A percentile compares a stretch with the other conserved stretches of the same genome.
phyloP scores from a whole-genome alignment of 1,140 invertebrate species.

The Lasioglossum albipes region DNA sequence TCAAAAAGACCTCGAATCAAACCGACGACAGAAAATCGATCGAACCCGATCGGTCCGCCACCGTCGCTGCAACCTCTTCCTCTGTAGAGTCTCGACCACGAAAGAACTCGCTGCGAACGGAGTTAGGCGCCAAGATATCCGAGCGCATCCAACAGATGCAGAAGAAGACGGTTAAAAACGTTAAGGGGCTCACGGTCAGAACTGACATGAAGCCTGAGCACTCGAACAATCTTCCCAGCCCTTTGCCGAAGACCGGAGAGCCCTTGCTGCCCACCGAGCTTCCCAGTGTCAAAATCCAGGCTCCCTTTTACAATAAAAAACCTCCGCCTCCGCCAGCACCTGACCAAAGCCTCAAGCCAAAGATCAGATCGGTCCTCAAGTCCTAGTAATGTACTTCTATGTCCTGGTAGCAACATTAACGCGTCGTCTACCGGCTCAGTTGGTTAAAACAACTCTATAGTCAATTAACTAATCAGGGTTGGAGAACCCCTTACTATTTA shows the following conservation, averaged over 20 bases:
- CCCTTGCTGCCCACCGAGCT: slow-evolving; percentile 41
- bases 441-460: not conserved
- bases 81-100: slow-evolving; percentile 22
- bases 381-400: not conserved
- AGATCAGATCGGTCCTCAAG: slow-evolving; percentile 48
- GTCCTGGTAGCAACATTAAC: no score
- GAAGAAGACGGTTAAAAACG: slow-evolving; percentile 70
- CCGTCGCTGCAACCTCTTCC: not conserved
- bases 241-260: slow-evolving; percentile 64
- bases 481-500: no score
- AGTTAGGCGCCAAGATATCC: slow-evolving; percentile 64
- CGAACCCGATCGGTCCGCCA: not conserved
- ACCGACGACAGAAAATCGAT: not conserved
- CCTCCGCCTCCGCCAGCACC: slow-evolving; percentile 75
- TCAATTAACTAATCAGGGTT: not conserved
- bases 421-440: no score
- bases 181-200: slow-evolving; percentile 77
- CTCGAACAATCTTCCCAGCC: slow-evolving; percentile 56
- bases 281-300: slow-evolving; percentile 31
- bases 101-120: slow-evolving; percentile 56
- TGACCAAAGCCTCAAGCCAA: slow-evolving; percentile 71
- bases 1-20: no score
- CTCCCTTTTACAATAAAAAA: slow-evolving; percentile 76
- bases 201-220: slow-evolving; percentile 69
- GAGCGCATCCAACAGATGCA: slow-evolving; percentile 70